Base-by-base conservation (phyloP, 2,113 vertebrate species). In the Brienomyrus longianalis region DNA sequence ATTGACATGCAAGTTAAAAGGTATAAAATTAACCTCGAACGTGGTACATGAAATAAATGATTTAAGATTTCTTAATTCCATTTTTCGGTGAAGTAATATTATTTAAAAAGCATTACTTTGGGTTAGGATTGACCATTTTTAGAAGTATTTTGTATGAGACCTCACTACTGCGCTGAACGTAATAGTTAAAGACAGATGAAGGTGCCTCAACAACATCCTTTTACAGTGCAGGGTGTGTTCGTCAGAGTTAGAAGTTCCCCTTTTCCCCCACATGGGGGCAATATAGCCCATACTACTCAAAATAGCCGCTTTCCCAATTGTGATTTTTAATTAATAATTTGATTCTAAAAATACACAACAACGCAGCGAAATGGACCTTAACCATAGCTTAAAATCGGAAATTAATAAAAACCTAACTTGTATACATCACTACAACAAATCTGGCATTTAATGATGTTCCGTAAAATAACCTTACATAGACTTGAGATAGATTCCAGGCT, bases 241-340 rank as follows among this genome's bases (percentile, higher is more conserved):
- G 5, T 15, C 80, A 21, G 8, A 45, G 19, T 48, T 45, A 48
- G 83, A 48, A 86, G 21, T 86, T 56, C 27, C 17, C 56, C 4
- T 56, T 86, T 62, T n/a, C 45, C 51, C 62, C 91, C 95, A 95
- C 93, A 86, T 87, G 95, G 95, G 92, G 94, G 93, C 89, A 90
- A 91, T 95, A 96, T 6, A 95, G 62, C 62, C n/a, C n/a, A 31
- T 93, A 93, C 96, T 95, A 94, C 89, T 84, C 35, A 94, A 96
- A 94, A 87, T 4, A 47, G 21, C 51, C n/a, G 11, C 23, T 15
- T 83, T 83, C 77, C 17, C 45, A 48, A 13, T 48, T 19, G 21
- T 84, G 43, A 48, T 45, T 84, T 84, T 47, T n/a, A 39, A 74
- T 48, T 45, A 84, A 48, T 47, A 48, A 3, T 84, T 48, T n/a